These are phyloP conservation scores for Heteronetta atricapilla DNA, from an alignment of 2,113 vertebrate species.

Conservation along the genomic window DNA sequence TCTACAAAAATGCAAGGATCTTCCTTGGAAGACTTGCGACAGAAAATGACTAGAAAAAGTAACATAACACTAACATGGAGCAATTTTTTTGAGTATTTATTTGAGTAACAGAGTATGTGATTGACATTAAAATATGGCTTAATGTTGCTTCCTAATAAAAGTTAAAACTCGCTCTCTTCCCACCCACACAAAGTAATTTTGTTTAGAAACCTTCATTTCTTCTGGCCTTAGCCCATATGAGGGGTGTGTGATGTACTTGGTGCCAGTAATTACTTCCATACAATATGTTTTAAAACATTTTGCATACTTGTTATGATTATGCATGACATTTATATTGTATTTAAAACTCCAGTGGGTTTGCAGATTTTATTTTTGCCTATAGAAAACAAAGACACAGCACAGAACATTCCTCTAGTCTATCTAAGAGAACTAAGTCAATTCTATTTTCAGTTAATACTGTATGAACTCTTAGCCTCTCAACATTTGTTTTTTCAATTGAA, in stretches of 20 bases:
- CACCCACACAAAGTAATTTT: slow-evolving; percentile 87
- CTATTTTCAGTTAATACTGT: slow-evolving; percentile 22
- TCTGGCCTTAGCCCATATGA: slow-evolving; percentile 76
- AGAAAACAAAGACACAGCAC: slow-evolving; percentile 41
- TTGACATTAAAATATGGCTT: slow-evolving; percentile 84
- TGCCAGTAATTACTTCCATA: slow-evolving; percentile 98
- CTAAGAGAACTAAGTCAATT: slow-evolving; percentile 26
- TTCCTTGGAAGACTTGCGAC: slow-evolving; percentile 1
- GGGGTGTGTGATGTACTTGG: slow-evolving; percentile 84
- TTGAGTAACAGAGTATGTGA: slow-evolving; percentile 83
- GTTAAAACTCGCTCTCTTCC: slow-evolving; percentile 82
- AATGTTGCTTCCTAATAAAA: slow-evolving; percentile 83
- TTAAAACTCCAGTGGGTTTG: slow-evolving; percentile 60
- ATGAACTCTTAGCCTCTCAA: slow-evolving; percentile 55
- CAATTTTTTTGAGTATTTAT: slow-evolving; percentile 79
- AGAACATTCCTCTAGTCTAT: slow-evolving; percentile 5
- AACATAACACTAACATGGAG: slow-evolving; percentile 75
- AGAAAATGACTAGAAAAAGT: slow-evolving; percentile 23
- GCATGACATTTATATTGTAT: slow-evolving; percentile 71
- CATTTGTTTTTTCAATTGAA: slow-evolving; percentile 49
- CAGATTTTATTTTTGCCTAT: slow-evolving; percentile 53
- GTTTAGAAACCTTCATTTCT: slow-evolving; percentile 80
- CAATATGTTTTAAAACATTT: slow-evolving; percentile 80
- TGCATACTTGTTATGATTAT: slow-evolving; percentile 74
- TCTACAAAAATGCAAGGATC: background rate